A percentile compares a stretch with the other conserved stretches of the same genome.
These are phyloP conservation scores for Staurois parvus DNA, from an alignment of 2,797 vertebrate genomes.

Conservation along the genomic window DNA sequence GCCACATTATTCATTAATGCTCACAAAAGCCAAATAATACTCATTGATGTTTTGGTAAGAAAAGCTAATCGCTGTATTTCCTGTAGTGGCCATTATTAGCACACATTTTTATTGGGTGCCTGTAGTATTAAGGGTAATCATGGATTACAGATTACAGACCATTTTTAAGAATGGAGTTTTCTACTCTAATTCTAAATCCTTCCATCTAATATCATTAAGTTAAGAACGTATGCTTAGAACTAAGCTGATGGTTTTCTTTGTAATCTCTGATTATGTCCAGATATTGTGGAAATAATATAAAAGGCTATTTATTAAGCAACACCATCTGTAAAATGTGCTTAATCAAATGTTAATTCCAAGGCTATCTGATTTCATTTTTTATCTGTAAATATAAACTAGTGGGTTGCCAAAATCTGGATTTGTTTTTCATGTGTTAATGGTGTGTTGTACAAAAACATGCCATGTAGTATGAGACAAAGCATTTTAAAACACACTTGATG, in stretches of 20 bases:
- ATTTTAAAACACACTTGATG: too few relatives aligned
- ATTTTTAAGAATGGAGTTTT: conserved; percentile 41
- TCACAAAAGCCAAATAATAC: neutral
- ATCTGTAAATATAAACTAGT: too few relatives aligned
- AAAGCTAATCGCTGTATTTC: neutral
- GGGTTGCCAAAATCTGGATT: too few relatives aligned
- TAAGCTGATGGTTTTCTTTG: conserved; percentile 35
- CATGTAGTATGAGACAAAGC: too few relatives aligned
- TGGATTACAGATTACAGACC: conserved; percentile 38
- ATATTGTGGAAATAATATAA: conserved; percentile 16
- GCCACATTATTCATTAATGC: too few relatives aligned
- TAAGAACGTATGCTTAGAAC: conserved; percentile 26
- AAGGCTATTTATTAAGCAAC: conserved; percentile 31
- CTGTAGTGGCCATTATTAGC: neutral
- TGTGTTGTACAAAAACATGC: too few relatives aligned
- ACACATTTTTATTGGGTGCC: conserved; percentile 17
- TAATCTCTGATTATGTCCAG: conserved; percentile 43
- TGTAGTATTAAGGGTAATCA: conserved; percentile 48
- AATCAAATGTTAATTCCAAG: conserved; percentile 3
- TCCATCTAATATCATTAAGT: conserved; percentile 32
- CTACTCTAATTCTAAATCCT: conserved; percentile 42
- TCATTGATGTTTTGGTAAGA: neutral
- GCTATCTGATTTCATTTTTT: neutral
- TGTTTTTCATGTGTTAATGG: too few relatives aligned
- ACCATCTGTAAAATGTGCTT: conserved; percentile 9